Base-by-base conservation (phyloP, 2,888 invertebrate species). In the Ptilodon capucinus region DNA sequence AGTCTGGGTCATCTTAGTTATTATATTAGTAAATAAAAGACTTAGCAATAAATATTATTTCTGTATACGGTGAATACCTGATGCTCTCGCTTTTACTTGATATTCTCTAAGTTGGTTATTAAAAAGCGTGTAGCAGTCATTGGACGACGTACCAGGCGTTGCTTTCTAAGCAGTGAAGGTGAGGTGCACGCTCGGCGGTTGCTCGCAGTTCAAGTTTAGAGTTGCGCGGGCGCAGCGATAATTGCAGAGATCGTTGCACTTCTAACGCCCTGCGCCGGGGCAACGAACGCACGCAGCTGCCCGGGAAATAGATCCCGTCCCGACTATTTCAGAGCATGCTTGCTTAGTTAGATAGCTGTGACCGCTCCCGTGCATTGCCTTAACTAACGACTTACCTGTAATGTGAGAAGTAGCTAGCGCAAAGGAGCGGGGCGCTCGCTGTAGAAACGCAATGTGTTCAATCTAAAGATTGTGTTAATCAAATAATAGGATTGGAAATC, bases 111-210 rank as follows among this genome's bases (percentile, higher is more conserved):
- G 68, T 71, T 62, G 62, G 68, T 71, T 69, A 67, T 67, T 51
- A 57, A 52, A 51, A 57, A 53, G 48, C 69, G 65, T 60, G 62
- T 55, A 64, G 60, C 51, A 50, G 64, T 64, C 62, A 75, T 64
- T 76, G 76, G 74, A 74, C 77, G 74, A 81, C 78, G 83, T 83
- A 85, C 82, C 80, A 81, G 76, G 70, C 78, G 81, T 84, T 84
- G 87, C 88, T 90, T 90, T 90, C 89, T 90, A 89, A 84, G 84
- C 82, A 86, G 86, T 79, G 88, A 88, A 89, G 87, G 88, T 88
- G 85, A 85, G 85, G 83, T 81, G 84, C 77, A 82, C 77, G 81
- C 69, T 67, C 71, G 71, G 71, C 71, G 76, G 77, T 79, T 76
- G 81, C 82, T 75, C 72, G 77, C 80, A 84, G 87, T 88, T 88